Conservation (phyloP, 2,888 invertebrate species). For the Liposcelis brunnea region DNA sequence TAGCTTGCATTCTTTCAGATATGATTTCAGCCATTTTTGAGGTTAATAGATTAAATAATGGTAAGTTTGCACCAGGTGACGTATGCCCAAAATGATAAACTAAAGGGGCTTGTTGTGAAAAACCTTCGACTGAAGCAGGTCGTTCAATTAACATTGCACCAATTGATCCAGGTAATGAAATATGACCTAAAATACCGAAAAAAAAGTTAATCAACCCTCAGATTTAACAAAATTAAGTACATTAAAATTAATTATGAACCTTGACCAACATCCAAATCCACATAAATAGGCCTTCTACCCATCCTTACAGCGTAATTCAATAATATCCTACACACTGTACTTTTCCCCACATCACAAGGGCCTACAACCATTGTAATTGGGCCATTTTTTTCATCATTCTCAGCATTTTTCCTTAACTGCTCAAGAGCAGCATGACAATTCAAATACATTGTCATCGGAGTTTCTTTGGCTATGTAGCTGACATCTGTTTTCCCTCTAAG, state of each 20-base stretch:
- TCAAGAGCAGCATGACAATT: conserved; percentile 94
- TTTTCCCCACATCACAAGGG: conserved; percentile 92
- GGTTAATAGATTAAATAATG: conserved; percentile 68
- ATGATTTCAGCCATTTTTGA: conserved; percentile 74
- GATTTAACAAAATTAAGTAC: not conserved
- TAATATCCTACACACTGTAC: conserved; percentile 71
- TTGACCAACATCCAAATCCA: conserved; percentile 92
- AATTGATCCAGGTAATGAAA: conserved; percentile 19
- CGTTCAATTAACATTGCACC: conserved; percentile 79
- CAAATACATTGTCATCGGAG: conserved; percentile 87
- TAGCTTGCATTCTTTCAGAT: conserved; percentile 63
- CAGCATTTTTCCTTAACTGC: conserved; percentile 67
- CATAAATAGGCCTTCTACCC: conserved; percentile 74
- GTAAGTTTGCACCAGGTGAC: conserved; percentile 53
- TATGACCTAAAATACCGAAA: conserved; percentile 1
- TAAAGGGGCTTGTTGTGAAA: conserved; percentile 80
- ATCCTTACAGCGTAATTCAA: conserved; percentile 90
- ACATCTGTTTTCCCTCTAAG: conserved; percentile 80
- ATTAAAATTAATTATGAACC: conserved; percentile 28
- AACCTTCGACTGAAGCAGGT: conserved; percentile 86
- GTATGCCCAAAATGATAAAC: conserved; percentile 90
- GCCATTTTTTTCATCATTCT: conserved; percentile 52
- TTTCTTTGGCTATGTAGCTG: conserved; percentile 87
- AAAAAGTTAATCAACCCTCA: conserved; percentile 11
- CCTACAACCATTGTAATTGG: conserved; percentile 85